Conservation (phyloP, 2,113 vertebrate species). For the Forbesichthys agassizii region DNA sequence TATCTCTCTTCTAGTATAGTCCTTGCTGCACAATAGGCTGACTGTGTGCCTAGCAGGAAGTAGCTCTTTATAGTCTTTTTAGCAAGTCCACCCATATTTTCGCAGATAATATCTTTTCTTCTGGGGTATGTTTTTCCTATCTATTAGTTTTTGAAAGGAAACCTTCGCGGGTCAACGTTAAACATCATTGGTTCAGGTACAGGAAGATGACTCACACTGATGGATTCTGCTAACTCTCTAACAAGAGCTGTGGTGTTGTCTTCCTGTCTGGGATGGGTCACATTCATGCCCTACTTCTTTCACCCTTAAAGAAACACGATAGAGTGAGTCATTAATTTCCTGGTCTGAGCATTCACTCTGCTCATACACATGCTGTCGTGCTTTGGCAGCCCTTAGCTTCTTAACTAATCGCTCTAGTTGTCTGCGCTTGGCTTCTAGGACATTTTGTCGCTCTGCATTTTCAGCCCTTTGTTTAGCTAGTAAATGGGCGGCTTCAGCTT, state of each 20-base stretch:
- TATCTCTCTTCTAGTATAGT: conserved; percentile 34
- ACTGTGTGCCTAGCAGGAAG: conserved; percentile 31
- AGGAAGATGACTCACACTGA: conserved; percentile 17
- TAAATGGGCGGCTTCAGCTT: neutral
- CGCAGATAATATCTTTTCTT: conserved; percentile 25
- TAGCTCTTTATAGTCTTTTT: conserved; percentile 27
- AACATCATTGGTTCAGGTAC: conserved; percentile 34
- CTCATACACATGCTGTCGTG: neutral
- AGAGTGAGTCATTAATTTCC: neutral
- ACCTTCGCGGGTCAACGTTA: conserved; percentile 34
- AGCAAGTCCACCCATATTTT: conserved; percentile 19
- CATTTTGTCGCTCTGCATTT: conserved; percentile 7
- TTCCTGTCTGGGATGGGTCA: neutral
- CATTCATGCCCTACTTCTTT: conserved; percentile 5
- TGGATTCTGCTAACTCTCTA: neutral
- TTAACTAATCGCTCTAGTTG: conserved; percentile 6
- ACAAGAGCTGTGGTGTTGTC: conserved; percentile 5
- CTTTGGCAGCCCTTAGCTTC: conserved; percentile 20
- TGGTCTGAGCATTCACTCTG: conserved; percentile 10
- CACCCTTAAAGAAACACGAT: neutral
- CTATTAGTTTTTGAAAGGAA: conserved; percentile 31
- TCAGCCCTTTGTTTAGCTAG: neutral
- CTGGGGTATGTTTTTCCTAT: conserved; percentile 22
- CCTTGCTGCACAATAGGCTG: conserved; percentile 30
- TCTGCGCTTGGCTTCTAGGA: conserved; percentile 14